These are phyloP conservation scores for Entomyzon cyanotis DNA, from an alignment of 2,113 vertebrate species.

Conservation along the genomic window DNA sequence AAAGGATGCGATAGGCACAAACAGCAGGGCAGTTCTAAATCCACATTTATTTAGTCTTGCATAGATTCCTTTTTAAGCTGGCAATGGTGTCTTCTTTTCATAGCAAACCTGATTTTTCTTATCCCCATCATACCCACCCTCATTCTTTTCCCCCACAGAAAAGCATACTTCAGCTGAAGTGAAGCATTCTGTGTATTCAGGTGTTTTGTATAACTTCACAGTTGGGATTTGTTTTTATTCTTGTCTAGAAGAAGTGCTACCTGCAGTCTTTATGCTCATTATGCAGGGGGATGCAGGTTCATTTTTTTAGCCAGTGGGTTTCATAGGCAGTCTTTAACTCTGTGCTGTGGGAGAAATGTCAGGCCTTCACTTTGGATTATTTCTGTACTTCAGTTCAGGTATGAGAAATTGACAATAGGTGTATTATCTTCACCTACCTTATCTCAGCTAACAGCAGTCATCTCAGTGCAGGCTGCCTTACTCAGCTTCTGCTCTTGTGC, in stretches of 20 bases:
- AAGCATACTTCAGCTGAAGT: neutral
- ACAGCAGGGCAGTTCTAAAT: neutral
- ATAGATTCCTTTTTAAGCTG: neutral
- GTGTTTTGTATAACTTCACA: neutral
- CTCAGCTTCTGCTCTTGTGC: neutral
- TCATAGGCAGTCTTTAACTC: neutral
- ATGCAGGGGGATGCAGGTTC: neutral
- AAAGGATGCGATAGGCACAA: neutral
- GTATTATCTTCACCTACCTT: neutral
- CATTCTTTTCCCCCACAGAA: neutral
- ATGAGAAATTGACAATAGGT: neutral
- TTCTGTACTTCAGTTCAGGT: neutral
- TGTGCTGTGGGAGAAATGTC: neutral
- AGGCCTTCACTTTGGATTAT: neutral
- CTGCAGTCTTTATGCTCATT: neutral
- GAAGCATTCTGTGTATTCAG: neutral
- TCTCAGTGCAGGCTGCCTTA: neutral
- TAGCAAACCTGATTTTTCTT: neutral
- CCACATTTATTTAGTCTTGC: neutral
- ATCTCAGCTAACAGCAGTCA: neutral
- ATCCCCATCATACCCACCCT: accelerated
- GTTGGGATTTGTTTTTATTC: neutral
- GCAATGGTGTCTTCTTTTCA: neutral
- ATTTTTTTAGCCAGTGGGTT: neutral
- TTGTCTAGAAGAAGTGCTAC: neutral